Evolutionary conservation across 2,113 vertebrate species (phyloP).

Genomic region (Amblyopsis rosae): DNA sequence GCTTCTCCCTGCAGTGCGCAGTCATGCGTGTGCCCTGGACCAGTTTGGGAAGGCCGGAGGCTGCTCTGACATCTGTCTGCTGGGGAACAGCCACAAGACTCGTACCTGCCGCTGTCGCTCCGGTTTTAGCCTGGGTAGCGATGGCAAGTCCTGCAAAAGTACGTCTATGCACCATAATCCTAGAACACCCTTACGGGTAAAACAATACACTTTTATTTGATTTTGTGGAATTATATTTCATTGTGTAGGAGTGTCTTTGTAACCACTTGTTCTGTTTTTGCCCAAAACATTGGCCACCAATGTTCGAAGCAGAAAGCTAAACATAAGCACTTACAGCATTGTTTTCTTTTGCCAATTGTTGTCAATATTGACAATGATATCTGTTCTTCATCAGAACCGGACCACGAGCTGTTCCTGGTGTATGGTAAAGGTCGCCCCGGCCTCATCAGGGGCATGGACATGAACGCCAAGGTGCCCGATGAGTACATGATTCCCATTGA

Average conservation of each 20-base stretch:
- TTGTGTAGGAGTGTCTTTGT: too few relatives aligned
- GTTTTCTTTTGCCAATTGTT: neutral
- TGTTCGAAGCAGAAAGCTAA: too few relatives aligned
- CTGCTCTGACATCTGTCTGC: slow-evolving; percentile 95
- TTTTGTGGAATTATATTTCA: neutral
- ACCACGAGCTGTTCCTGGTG: slow-evolving; percentile 93
- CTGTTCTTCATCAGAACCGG: slow-evolving; percentile 79
- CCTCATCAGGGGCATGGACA: slow-evolving; percentile 96
- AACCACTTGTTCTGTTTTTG: too few relatives aligned
- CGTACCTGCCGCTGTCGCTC: slow-evolving; percentile 94
- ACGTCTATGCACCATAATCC: slow-evolving; percentile 35
- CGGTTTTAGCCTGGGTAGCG: slow-evolving; percentile 93
- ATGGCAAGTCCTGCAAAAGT: slow-evolving; percentile 98
- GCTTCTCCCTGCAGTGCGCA: slow-evolving; percentile 79
- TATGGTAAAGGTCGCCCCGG: slow-evolving; percentile 94
- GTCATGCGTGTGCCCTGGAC: slow-evolving; percentile 90
- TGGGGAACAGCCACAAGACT: slow-evolving; percentile 94
- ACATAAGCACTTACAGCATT: too few relatives aligned
- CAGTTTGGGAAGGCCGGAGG: slow-evolving; percentile 91
- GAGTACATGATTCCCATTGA: slow-evolving; percentile 99
- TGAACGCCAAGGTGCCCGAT: slow-evolving; percentile 91
- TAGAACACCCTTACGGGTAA: neutral
- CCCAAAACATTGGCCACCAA: too few relatives aligned
- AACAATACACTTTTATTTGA: neutral
- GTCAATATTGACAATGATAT: neutral